phyloP scores from a whole-genome alignment of 2,888 invertebrate genomes.

The Cerastis rubricosa region DNA sequence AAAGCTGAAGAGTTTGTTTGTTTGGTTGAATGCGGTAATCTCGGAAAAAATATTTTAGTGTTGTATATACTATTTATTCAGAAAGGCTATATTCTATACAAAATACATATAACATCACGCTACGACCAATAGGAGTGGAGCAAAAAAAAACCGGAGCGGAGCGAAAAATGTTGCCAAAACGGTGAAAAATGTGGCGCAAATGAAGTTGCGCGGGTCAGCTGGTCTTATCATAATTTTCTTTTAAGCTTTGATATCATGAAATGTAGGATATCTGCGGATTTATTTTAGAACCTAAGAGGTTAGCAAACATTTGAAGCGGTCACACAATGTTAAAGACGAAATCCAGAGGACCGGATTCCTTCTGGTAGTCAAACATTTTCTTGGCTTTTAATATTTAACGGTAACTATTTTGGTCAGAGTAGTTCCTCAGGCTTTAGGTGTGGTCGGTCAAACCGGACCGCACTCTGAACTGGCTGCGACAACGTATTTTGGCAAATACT shows the following conservation, averaged over 20 bases:
- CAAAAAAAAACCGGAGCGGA: too few relatives aligned
- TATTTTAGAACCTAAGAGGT: neutral
- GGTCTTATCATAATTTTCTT: neutral
- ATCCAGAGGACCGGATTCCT: neutral
- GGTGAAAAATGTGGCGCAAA: too few relatives aligned
- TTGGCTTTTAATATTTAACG: neutral
- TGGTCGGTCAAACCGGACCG: neutral
- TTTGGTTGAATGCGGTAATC: too few relatives aligned
- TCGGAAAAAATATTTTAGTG: too few relatives aligned
- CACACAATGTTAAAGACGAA: neutral
- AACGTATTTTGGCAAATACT: neutral
- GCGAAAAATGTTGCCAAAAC: too few relatives aligned
- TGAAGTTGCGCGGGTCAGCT: neutral
- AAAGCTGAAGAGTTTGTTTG: too few relatives aligned
- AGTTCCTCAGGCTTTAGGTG: neutral
- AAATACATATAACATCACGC: too few relatives aligned
- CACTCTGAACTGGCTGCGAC: neutral
- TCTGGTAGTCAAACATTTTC: neutral
- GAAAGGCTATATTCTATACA: too few relatives aligned
- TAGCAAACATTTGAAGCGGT: neutral
- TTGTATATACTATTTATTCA: too few relatives aligned
- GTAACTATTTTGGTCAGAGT: neutral
- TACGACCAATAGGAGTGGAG: too few relatives aligned
- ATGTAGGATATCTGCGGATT: neutral
- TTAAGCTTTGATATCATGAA: neutral